Evolutionary conservation across 2,797 vertebrate species (phyloP).

Genomic region (Hozukius guyotensis): DNA sequence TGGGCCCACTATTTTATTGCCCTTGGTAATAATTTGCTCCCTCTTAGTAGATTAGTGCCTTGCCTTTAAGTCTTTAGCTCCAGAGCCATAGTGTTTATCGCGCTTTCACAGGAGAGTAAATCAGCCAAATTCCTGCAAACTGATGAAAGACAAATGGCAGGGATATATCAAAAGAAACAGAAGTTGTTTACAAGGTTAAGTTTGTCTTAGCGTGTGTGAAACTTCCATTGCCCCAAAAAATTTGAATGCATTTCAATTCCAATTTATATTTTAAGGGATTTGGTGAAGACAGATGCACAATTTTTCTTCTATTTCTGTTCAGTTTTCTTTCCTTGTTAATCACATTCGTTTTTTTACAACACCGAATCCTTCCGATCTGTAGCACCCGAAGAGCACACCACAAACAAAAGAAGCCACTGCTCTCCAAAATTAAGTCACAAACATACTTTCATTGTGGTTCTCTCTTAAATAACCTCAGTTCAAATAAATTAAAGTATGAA

Average conservation of each 20-base stretch:
- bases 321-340: not conserved
- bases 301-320: not conserved
- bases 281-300: not conserved
- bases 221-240: not conserved
- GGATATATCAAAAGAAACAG: conserved; percentile 14
- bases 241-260: not conserved
- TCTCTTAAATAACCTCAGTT: conserved; percentile 56
- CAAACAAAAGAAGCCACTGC: conserved; percentile 38
- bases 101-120: conserved; percentile 38
- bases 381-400: conserved; percentile 27
- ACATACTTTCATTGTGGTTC: conserved; percentile 46
- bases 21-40: conserved; percentile 72
- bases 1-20: conserved; percentile 70
- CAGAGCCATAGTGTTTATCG: conserved; percentile 46
- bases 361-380: conserved; percentile 41
- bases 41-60: conserved; percentile 61
- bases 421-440: conserved; percentile 38
- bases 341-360: conserved; percentile 11
- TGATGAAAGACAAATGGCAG: conserved; percentile 16
- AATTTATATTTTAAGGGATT: conserved; percentile 27
- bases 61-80: conserved; percentile 55
- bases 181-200: conserved; percentile 4
- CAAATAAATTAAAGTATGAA: conserved; percentile 73
- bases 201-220: conserved; percentile 1
- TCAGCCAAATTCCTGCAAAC: conserved; percentile 35